Evolutionary conservation across 2,113 vertebrate genomes (phyloP).

Genomic region (Mobula birostris): DNA sequence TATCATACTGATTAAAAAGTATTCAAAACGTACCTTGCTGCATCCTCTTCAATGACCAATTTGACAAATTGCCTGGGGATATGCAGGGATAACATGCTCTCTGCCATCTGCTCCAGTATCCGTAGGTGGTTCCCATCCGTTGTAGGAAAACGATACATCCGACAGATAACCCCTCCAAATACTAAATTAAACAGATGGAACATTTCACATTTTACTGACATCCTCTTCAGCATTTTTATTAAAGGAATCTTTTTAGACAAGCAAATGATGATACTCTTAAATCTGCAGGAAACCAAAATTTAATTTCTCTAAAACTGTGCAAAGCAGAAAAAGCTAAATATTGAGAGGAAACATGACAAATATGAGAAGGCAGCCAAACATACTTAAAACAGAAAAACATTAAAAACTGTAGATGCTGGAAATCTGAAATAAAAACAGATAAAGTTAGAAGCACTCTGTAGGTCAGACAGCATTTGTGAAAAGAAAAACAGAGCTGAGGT

Average conservation of each 20-base stretch:
- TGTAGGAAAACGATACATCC: conserved; percentile 94
- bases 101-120: conserved; percentile 95
- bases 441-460: no score
- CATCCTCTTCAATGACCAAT: conserved; percentile 86
- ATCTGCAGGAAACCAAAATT: neutral
- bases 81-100: conserved; percentile 82
- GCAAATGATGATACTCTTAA: neutral
- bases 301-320: neutral
- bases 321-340: neutral
- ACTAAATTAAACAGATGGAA: conserved; percentile 54
- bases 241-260: neutral
- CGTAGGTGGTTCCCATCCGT: conserved; percentile 87
- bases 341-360: neutral
- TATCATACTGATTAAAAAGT: neutral
- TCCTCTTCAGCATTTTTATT: neutral
- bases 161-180: conserved; percentile 90
- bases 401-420: no score
- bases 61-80: conserved; percentile 90
- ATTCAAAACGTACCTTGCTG: conserved; percentile 65
- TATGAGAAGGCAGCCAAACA: neutral
- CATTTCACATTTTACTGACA: neutral
- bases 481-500: no score
- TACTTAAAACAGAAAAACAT: neutral
- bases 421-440: no score
- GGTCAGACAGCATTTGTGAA: no score